phyloP scores from a whole-genome alignment of 2,797 vertebrate species.

The Takifugu rubripes region DNA sequence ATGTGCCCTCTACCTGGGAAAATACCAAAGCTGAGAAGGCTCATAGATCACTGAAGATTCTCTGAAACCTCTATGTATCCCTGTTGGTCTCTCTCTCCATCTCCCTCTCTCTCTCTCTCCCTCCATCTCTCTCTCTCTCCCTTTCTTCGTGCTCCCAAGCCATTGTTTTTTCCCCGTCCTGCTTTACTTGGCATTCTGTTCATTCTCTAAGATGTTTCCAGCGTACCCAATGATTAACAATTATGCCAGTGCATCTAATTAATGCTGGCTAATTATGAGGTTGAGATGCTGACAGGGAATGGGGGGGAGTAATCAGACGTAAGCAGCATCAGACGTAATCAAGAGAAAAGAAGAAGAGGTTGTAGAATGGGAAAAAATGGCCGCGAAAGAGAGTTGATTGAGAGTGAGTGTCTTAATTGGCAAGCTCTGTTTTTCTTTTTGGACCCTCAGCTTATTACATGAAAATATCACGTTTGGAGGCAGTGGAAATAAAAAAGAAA shows the following conservation, averaged over 20 bases:
- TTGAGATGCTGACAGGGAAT: constrained; percentile 72
- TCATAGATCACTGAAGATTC: constrained; percentile 36
- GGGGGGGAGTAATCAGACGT: constrained; percentile 53
- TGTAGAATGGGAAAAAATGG: constrained; percentile 21
- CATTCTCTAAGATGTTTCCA: constrained; percentile 74
- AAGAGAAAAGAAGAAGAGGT: constrained; percentile 44
- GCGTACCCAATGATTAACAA: constrained; percentile 80
- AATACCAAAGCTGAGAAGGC: constrained; percentile 30
- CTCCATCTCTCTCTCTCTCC: not conserved
- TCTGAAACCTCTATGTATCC: not conserved
- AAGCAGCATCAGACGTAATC: constrained; percentile 70
- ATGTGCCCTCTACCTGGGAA: constrained; percentile 20
- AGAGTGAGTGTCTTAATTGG: constrained; percentile 65
- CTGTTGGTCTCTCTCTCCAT: not conserved
- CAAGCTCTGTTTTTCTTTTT: constrained; percentile 52
- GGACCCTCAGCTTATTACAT: constrained; percentile 58
- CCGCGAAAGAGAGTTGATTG: constrained; percentile 46
- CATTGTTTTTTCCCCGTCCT: constrained; percentile 49
- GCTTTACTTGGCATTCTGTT: constrained; percentile 72
- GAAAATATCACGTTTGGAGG: constrained; percentile 55
- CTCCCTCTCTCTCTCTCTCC: not conserved
- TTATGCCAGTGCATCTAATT: constrained; percentile 80
- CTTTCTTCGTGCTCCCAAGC: constrained; percentile 19
- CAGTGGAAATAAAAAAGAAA: constrained; percentile 10
- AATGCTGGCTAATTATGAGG: constrained; percentile 77